phyloP scores from a whole-genome alignment of 1,140 invertebrate species.

The Thaumatotibia leucotreta region DNA sequence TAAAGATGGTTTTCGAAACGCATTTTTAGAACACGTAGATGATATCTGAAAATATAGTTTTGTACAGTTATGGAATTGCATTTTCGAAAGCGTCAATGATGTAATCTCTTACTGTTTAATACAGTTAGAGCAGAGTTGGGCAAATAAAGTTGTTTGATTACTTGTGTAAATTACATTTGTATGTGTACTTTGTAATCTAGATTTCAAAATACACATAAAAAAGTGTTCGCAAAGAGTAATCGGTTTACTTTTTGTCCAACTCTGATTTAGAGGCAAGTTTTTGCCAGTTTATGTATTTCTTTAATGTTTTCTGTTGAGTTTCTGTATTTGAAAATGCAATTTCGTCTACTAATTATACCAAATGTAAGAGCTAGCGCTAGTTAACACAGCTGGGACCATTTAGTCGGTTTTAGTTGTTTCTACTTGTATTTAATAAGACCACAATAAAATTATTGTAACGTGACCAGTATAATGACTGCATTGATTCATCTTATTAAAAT shows the following conservation, averaged over 20 bases:
- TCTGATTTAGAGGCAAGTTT: no score
- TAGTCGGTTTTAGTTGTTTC: conserved; percentile 21
- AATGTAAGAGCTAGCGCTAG: not conserved
- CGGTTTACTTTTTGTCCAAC: no score
- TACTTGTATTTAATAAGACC: not conserved
- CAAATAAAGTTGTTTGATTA: no score
- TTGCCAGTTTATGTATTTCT: no score
- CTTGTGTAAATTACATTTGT: no score
- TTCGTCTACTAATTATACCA: conserved; percentile 7
- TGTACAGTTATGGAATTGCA: conserved; percentile 10
- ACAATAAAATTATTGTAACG: not conserved
- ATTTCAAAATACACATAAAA: no score
- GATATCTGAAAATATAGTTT: not conserved
- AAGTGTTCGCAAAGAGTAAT: no score
- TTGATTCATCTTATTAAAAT: no score
- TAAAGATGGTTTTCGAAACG: not conserved
- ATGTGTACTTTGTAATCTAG: not conserved
- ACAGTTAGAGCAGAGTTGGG: no score
- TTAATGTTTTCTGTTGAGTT: no score
- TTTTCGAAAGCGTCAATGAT: not conserved
- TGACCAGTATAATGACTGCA: no score
- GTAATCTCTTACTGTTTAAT: not conserved
- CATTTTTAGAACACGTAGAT: not conserved
- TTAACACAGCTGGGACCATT: conserved; percentile 25
- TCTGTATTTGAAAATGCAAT: conserved; percentile 5